Evolutionary conservation across 2,797 vertebrate genomes (phyloP).

Genomic region (Lutjanus argentimaculatus): DNA sequence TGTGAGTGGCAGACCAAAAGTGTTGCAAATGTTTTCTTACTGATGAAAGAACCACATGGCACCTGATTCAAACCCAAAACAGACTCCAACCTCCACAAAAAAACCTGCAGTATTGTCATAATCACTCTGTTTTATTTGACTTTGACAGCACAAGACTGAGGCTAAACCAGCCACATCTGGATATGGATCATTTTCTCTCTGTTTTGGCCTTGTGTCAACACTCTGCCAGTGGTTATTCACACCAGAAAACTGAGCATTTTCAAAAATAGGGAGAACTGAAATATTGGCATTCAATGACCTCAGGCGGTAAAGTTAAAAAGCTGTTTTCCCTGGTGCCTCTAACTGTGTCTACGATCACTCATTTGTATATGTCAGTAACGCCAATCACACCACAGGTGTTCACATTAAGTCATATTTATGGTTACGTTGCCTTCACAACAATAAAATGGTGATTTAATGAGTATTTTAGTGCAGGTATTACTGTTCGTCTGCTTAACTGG

Average conservation of each 20-base stretch:
- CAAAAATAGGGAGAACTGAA: not conserved
- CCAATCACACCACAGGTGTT: not conserved
- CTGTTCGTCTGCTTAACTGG: not conserved
- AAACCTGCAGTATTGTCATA: not conserved
- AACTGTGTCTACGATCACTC: not conserved
- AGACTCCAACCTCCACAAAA: not conserved
- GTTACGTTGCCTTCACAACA: not conserved
- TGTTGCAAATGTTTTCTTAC: conserved; percentile 28
- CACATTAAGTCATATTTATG: not conserved
- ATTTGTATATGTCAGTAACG: conserved; percentile 32
- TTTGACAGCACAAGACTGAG: conserved; percentile 14
- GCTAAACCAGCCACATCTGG: not conserved
- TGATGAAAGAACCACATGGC: conserved; percentile 26
- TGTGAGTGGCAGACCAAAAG: conserved; percentile 1
- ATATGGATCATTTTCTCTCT: conserved; percentile 24
- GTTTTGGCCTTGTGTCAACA: conserved; percentile 5
- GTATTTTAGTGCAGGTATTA: not conserved
- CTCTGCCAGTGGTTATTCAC: not conserved
- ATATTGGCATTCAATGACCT: not conserved
- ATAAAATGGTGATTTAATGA: conserved; percentile 1
- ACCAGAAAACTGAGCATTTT: not conserved
- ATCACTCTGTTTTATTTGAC: conserved; percentile 18
- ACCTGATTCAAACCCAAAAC: conserved; percentile 30
- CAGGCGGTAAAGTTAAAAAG: not conserved
- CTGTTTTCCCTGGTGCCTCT: not conserved